phyloP scores from a whole-genome alignment of 2,888 invertebrate species.

The Caenorhabditis afra region DNA sequence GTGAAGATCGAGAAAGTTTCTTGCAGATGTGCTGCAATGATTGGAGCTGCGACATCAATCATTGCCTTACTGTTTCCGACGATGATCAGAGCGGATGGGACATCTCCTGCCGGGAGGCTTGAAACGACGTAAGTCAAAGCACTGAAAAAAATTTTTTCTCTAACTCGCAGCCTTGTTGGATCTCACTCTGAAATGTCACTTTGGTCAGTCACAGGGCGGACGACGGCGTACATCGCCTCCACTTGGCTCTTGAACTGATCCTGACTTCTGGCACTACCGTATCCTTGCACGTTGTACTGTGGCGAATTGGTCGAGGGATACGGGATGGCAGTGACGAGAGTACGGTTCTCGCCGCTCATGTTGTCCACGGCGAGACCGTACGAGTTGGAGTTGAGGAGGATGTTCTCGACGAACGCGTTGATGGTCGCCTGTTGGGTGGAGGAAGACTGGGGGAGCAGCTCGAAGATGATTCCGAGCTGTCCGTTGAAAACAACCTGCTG shows the following conservation, averaged over 20 bases:
- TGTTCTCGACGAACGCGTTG: conserved; percentile 36
- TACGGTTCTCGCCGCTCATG: conserved; percentile 11
- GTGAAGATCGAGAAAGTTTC: conserved; percentile 16
- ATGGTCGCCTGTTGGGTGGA: conserved; percentile 32
- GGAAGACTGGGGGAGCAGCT: conserved; percentile 17
- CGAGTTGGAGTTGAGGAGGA: conserved; percentile 22
- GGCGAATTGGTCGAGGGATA: conserved; percentile 34
- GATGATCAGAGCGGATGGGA: conserved; percentile 27
- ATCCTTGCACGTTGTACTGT: conserved; percentile 35
- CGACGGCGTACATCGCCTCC: conserved; percentile 19
- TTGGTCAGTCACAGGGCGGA: not conserved
- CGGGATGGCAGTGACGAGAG: conserved; percentile 35
- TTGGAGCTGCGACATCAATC: not conserved
- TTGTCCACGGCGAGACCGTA: conserved; percentile 39
- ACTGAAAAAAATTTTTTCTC: conserved; percentile 11
- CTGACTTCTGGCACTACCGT: conserved; percentile 37
- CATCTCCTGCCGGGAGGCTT: not conserved
- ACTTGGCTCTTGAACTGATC: conserved; percentile 36
- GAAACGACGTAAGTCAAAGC: conserved; percentile 16
- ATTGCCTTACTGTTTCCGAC: conserved; percentile 29
- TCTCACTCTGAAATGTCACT: conserved; percentile 30
- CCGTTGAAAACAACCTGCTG: conserved; percentile 28
- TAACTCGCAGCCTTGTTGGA: too few species aligned
- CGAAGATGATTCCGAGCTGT: conserved; percentile 38
- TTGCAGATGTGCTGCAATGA: not conserved